A percentile compares a stretch with the other conserved stretches of the same genome.
Conservation (phyloP, 2,888 invertebrate species). For the Pherbina coryleti region DNA sequence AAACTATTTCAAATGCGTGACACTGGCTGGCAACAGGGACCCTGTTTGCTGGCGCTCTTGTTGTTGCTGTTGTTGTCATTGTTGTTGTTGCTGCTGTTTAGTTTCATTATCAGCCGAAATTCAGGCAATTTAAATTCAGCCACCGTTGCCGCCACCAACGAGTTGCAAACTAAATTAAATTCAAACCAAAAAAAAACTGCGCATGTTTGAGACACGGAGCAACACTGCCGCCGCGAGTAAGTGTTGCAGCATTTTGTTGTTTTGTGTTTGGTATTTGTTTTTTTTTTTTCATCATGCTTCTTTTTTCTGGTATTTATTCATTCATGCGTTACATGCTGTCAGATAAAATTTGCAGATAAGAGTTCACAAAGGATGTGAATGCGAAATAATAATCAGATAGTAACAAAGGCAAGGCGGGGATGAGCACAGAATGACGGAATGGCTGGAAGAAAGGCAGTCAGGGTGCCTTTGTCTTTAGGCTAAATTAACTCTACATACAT, state of each 20-base stretch:
- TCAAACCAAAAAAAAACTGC: constrained; percentile 3
- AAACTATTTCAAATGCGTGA: not conserved
- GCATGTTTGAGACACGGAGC: not conserved
- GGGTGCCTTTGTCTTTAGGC: not conserved
- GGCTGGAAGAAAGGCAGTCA: constrained; percentile 1
- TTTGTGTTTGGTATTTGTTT: not conserved
- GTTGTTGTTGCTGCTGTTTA: constrained; percentile 4
- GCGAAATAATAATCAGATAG: constrained; percentile 43
- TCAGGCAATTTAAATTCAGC: constrained; percentile 2
- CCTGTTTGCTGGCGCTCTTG: not conserved
- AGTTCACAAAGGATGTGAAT: constrained; percentile 52
- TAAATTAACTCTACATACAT: not conserved
- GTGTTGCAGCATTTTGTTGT: constrained; percentile 11
- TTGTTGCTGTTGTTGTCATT: not conserved
- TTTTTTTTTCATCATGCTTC: not conserved
- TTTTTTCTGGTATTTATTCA: constrained; percentile 54
- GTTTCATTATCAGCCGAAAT: constrained; percentile 23
- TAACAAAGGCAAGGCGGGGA: not conserved
- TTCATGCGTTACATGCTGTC: constrained; percentile 59
- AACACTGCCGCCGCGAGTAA: not conserved
- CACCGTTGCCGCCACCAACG: not conserved
- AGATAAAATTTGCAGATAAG: constrained; percentile 54
- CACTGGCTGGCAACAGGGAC: not conserved
- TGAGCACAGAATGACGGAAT: not conserved
- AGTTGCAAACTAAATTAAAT: constrained; percentile 20